Conservation (phyloP, 2,797 vertebrate genomes). For the Premnoplex brunnescens region DNA sequence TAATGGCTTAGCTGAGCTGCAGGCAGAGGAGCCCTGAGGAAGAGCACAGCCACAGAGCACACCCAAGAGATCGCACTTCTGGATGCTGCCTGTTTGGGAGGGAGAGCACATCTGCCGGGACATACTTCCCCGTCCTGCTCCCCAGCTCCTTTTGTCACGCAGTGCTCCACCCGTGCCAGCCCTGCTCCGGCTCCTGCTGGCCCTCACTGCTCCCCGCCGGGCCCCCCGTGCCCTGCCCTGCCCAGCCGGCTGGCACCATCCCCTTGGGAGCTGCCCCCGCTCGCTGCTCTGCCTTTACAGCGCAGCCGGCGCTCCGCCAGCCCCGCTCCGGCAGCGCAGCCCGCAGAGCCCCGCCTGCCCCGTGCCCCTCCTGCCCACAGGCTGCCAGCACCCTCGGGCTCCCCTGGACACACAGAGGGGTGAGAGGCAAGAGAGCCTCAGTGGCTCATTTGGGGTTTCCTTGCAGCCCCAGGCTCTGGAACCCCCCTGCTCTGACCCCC, state of each 20-base stretch:
- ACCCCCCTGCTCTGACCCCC: neutral
- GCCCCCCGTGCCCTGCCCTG: neutral
- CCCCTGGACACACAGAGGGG: neutral
- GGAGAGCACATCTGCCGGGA: neutral
- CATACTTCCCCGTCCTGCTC: neutral
- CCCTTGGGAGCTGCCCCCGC: neutral
- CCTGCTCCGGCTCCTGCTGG: neutral
- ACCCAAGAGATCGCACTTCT: neutral
- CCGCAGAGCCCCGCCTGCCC: neutral
- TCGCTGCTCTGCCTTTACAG: neutral
- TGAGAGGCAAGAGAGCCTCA: neutral
- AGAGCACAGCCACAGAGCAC: neutral
- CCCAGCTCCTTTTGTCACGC: neutral
- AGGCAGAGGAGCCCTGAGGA: neutral
- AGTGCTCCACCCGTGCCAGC: neutral
- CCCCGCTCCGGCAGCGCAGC: neutral
- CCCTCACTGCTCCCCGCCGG: neutral
- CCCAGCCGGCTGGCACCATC: neutral
- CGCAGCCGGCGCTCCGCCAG: neutral
- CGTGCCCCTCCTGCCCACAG: neutral
- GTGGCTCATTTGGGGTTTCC: neutral
- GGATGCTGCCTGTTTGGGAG: neutral
- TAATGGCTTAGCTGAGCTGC: neutral
- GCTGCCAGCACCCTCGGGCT: neutral
- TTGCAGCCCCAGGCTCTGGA: neutral